Base-by-base conservation (phyloP, 2,888 invertebrate genomes). In the Chelonus formosanus region DNA sequence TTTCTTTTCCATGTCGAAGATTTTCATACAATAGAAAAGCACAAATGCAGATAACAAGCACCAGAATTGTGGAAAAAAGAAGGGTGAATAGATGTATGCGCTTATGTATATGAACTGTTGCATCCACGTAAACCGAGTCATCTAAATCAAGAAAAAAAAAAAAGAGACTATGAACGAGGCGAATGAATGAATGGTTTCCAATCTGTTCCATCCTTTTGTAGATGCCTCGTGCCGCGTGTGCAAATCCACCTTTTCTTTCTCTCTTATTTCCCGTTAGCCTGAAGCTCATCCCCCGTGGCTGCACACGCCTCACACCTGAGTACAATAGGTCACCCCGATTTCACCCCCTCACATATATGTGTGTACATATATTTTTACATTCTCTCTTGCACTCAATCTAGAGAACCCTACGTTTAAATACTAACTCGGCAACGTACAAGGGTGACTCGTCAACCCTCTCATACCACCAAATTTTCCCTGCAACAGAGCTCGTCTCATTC, bases 291-390 rank as follows among this genome's bases (percentile, higher is more conserved):
- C 66, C 69, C 55, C 62, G 64, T 57, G 45, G 71, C 70, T 71
- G 78, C 81, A 78, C 81, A 80, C 81, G 83, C 80, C 83, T 83
- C 80, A 83, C 83, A 83, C 83, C 83, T 83, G 83, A 83, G 82
- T 74, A 83, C 83, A 83, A 83, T 83, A 77, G 78, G 73, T 70
- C 73, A 67, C 69, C 71, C 77, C 78, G 78, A 78, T 78, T 80
- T 80, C 69, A 75, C 77, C 80, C 78, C 75, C 74, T 69, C 73
- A 47, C 63, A 53, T 52, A 47, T 56, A 35, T 60, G 43, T 54
- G 44, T 43, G 35, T 56, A 48, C 43, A n/a, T 56, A 32, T 57
- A 40, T 61, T 62, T 50, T 59, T 43, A 10, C 56, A 57, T 54
- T 44, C 48, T 48, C 55, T 53, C 40, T 43, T 44, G 40, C 8